phyloP scores from a whole-genome alignment of 2,797 vertebrate genomes.

The Anableps anableps region DNA sequence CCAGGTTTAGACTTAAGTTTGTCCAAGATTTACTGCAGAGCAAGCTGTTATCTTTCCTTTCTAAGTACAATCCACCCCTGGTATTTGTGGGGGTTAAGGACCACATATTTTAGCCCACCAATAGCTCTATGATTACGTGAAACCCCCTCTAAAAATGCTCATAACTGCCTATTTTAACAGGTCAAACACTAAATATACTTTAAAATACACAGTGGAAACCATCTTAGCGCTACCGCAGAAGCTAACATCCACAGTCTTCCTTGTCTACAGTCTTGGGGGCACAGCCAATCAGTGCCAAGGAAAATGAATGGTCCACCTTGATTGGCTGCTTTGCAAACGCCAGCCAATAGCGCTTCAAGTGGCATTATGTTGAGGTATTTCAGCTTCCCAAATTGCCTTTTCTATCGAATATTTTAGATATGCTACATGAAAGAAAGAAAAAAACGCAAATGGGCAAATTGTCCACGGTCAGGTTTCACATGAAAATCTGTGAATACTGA shows the following conservation, averaged over 20 bases:
- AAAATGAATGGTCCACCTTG: neutral
- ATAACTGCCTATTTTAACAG: neutral
- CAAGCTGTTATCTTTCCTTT: too few relatives aligned
- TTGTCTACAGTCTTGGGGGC: neutral
- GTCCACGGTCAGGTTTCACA: neutral
- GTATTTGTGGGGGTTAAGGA: too few relatives aligned
- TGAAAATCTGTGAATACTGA: neutral
- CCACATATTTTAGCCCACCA: too few relatives aligned
- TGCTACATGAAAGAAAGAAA: neutral
- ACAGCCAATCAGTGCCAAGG: neutral
- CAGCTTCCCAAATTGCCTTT: neutral
- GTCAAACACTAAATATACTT: neutral
- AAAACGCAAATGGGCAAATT: neutral
- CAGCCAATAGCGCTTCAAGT: neutral
- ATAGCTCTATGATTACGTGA: too few relatives aligned
- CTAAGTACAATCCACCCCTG: too few relatives aligned
- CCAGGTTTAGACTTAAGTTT: too few relatives aligned
- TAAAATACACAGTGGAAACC: neutral
- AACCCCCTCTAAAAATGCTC: too few relatives aligned
- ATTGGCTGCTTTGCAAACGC: neutral
- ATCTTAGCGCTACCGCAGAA: neutral
- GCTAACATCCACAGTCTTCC: neutral
- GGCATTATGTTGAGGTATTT: too few relatives aligned
- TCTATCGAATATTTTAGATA: neutral
- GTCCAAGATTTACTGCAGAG: too few relatives aligned